Evolutionary conservation across 2,797 vertebrate genomes (phyloP), one percentile per base, ranked within the genome.

Genomic region (Helostoma temminkii): DNA sequence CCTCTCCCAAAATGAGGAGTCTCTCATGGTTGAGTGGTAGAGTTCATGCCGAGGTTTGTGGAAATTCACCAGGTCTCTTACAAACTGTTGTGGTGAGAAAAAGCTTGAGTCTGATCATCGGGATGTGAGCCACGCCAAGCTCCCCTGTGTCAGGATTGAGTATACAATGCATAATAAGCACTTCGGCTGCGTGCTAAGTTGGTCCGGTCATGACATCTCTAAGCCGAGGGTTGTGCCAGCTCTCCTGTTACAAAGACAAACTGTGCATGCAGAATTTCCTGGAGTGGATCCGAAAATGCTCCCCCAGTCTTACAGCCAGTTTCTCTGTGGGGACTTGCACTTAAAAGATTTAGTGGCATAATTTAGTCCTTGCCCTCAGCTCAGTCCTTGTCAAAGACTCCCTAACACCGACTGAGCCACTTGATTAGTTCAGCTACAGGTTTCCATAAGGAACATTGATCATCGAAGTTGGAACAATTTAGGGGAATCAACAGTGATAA

Each of bases 171-270:
- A 82, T 91, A 91, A 93, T 89, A 91, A 87, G 88, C 89, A 91
- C 81, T 82, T 91, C 76, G 87, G 86, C 85, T 90, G 89, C 72
- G 87, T 89, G 86, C 85, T 92, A 86, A 91, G 89, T 88, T 88
- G 89, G 84, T 92, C 90, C 71, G 84, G 82, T 91, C 89, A 86
- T 91, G 91, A 92, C 89, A 93, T 92, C 89, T 89, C 84, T 81
- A 84, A 86, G 81, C 83, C 41, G 58, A 82, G 75, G 63, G 49
- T 78, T 19, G 66, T 91, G 90, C 91, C 91, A 93, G 86, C 77
- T 87, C 83, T 88, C 81, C 79, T 77, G 83, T 88, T 89, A 93
- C 91, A 93, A 93, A 93, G 92, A 91, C 88, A 92, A 92, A 93
- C 89, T 94, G 90, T 93, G 84, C 86, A 88, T 89, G 80, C 67